Evolutionary conservation across 2,113 vertebrate genomes (phyloP).

Genomic region (Panurus biarmicus): DNA sequence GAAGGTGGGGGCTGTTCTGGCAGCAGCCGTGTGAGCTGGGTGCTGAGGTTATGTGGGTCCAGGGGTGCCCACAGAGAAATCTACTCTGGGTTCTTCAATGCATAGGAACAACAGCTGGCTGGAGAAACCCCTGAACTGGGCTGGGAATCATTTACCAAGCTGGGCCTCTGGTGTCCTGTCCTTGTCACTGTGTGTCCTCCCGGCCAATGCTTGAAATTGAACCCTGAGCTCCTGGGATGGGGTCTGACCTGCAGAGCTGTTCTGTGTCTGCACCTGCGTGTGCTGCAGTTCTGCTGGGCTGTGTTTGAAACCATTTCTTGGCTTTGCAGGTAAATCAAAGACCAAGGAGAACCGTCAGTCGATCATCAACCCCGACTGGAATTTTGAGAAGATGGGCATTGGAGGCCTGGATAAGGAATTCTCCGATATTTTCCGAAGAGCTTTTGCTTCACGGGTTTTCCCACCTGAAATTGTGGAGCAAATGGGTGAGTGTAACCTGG

Average conservation of each 20-base stretch:
- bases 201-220: fast-evolving
- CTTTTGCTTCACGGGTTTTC: slow-evolving; percentile 96
- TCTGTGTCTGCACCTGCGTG: not conserved
- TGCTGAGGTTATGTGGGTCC: fast-evolving
- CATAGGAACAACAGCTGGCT: not conserved
- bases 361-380: slow-evolving; percentile 99
- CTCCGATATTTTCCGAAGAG: slow-evolving; percentile 92
- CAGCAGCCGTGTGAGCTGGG: not conserved
- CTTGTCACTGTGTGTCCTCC: not conserved
- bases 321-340: slow-evolving; percentile 84
- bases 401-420: slow-evolving; percentile 97
- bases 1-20: fast-evolving
- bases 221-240: fast-evolving
- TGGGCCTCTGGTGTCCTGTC: not conserved
- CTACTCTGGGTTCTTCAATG: not conserved
- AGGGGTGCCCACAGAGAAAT: not conserved
- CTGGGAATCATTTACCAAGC: not conserved
- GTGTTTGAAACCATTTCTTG: not conserved
- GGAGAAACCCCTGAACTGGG: not conserved
- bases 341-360: slow-evolving; percentile 90
- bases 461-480: slow-evolving; percentile 96
- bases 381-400: slow-evolving; percentile 98
- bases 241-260: not conserved
- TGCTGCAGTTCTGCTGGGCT: not conserved
- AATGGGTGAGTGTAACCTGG: slow-evolving; percentile 82